A percentile compares a stretch with the other conserved stretches of the same genome.
Evolutionary conservation across 2,888 invertebrate species (phyloP).

Genomic region (Coenonympha glycerion): DNA sequence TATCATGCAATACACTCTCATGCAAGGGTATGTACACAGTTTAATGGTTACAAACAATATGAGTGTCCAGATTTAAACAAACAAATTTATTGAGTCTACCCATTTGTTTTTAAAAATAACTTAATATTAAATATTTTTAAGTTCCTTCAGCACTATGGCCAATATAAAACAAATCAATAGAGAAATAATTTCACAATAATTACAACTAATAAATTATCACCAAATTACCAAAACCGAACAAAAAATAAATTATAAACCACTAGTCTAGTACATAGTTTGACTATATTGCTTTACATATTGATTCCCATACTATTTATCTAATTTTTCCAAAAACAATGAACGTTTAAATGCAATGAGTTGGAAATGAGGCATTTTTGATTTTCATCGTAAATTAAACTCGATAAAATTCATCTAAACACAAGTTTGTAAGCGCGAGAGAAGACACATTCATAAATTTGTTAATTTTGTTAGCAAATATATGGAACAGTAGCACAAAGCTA

Average conservation of each 20-base stretch:
- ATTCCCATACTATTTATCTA: constrained; percentile 13
- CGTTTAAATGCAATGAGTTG: constrained; percentile 9
- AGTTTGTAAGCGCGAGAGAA: constrained; percentile 23
- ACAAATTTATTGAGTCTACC: constrained; percentile 43
- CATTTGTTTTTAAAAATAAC: constrained; percentile 34
- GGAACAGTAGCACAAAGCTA: constrained; percentile 40
- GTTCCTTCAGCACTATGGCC: constrained; percentile 39
- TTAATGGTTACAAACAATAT: constrained; percentile 57
- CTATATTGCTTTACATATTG: constrained; percentile 44
- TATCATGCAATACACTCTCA: constrained; percentile 58
- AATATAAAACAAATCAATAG: constrained; percentile 10
- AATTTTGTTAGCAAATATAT: constrained; percentile 18
- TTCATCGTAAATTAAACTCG: background rate
- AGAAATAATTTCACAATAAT: constrained; percentile 16
- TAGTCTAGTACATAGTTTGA: constrained; percentile 54
- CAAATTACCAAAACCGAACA: constrained; percentile 41
- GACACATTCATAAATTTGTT: constrained; percentile 32
- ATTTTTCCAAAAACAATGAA: constrained; percentile 22
- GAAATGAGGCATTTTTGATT: constrained; percentile 15
- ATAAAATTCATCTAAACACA: constrained; percentile 3
- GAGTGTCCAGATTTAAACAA: constrained; percentile 39
- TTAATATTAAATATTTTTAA: constrained; percentile 53
- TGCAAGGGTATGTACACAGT: constrained; percentile 45
- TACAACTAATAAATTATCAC: constrained; percentile 21
- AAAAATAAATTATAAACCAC: constrained; percentile 26